Evolutionary conservation across 2,888 invertebrate genomes (phyloP).

Genomic region (Heteromyza rotundicornis): DNA sequence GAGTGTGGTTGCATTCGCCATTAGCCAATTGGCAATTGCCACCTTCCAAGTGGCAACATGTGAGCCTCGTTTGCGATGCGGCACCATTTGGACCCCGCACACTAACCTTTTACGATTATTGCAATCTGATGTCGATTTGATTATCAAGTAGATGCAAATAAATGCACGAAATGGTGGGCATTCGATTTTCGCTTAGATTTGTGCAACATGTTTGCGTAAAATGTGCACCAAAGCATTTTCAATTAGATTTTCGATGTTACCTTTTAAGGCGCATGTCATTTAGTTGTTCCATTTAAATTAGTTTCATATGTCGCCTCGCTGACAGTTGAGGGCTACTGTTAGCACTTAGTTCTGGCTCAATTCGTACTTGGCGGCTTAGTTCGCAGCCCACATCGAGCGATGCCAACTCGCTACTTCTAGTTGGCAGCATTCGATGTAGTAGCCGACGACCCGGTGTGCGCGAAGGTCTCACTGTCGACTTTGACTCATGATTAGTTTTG

Average conservation of each 20-base stretch:
- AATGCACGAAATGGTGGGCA: constrained; percentile 38
- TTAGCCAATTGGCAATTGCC: not conserved
- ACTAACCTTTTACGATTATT: constrained; percentile 52
- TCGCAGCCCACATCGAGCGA: not conserved
- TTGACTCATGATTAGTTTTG: not conserved
- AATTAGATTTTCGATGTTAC: not conserved
- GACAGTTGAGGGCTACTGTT: constrained; percentile 4
- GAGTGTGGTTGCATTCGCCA: not conserved
- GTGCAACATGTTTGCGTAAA: too few species aligned
- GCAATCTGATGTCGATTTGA: constrained; percentile 28
- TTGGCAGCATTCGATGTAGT: too few species aligned
- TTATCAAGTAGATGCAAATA: constrained; percentile 42
- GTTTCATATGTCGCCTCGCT: not conserved
- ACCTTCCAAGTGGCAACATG: not conserved
- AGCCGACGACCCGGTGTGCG: not conserved
- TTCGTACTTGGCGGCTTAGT: not conserved
- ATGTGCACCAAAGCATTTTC: too few species aligned
- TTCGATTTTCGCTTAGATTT: constrained; percentile 4
- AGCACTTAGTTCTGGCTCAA: not conserved
- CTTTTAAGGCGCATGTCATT: not conserved
- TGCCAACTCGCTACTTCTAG: not conserved
- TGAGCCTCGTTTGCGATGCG: not conserved
- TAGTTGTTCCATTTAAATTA: not conserved
- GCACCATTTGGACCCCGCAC: constrained; percentile 18
- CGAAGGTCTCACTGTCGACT: not conserved